Conservation (phyloP, 2,888 invertebrate species). For the Parasteatoda lunata region DNA sequence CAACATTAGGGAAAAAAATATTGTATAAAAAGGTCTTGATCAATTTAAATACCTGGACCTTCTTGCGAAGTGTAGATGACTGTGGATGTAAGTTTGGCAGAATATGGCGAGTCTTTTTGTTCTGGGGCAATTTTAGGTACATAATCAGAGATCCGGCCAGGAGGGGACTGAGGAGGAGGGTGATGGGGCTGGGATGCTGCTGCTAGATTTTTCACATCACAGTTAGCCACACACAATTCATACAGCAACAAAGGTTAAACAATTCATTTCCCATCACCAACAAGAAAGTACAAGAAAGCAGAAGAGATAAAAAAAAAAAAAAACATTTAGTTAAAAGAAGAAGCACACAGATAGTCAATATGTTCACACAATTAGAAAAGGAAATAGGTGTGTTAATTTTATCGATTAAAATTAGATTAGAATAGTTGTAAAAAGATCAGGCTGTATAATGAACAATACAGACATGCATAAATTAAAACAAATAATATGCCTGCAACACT, state of each 20-base stretch:
- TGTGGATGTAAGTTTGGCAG: conserved; percentile 78
- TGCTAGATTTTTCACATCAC: conserved; percentile 39
- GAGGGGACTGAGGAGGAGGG: conserved; percentile 52
- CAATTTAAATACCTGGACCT: conserved; percentile 78
- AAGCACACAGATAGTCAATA: background rate
- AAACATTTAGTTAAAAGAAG: background rate
- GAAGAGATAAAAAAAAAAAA: background rate
- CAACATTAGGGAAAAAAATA: too few relatives aligned
- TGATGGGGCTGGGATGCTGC: conserved; percentile 56
- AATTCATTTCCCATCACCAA: conserved; percentile 44
- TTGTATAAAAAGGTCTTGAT: too few relatives aligned
- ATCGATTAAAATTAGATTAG: conserved; percentile 1
- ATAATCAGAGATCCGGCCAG: conserved; percentile 53
- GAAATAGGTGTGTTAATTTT: background rate
- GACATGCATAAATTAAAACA: too few relatives aligned
- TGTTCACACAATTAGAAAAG: background rate
- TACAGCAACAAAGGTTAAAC: conserved; percentile 37
- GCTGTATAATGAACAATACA: too few relatives aligned
- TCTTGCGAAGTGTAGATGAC: conserved; percentile 88
- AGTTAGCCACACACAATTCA: conserved; percentile 50
- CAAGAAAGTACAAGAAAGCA: conserved; percentile 22
- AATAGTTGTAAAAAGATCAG: too few relatives aligned
- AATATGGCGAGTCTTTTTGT: conserved; percentile 68
- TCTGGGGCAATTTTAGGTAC: conserved; percentile 52
- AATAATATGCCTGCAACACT: too few relatives aligned